These are phyloP conservation scores for Drosophila mulleri DNA, from an alignment of 2,888 invertebrate species.

Conservation along the genomic window DNA sequence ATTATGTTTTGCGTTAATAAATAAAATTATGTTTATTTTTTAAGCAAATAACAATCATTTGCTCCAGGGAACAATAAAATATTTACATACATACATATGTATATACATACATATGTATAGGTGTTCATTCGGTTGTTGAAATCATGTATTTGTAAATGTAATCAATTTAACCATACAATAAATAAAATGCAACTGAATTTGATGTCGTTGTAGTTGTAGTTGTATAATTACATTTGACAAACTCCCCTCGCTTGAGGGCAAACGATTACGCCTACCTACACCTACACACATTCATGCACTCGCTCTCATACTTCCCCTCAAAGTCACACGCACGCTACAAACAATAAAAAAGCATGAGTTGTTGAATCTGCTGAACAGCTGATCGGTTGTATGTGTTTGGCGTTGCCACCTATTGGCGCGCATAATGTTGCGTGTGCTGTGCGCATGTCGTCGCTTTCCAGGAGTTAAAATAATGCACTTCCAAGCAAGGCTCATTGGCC, in stretches of 20 bases:
- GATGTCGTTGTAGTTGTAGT: slow-evolving; percentile 32
- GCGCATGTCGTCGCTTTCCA: slow-evolving; percentile 68
- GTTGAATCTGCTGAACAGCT: slow-evolving; percentile 58
- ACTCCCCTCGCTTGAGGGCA: slow-evolving; percentile 58
- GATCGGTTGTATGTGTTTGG: slow-evolving; percentile 32
- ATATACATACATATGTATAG: not conserved
- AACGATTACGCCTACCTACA: slow-evolving; percentile 7
- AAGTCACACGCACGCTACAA: slow-evolving; percentile 10
- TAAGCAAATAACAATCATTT: slow-evolving; percentile 24
- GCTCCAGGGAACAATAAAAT: slow-evolving; percentile 37
- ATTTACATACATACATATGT: not conserved
- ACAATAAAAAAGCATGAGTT: slow-evolving; percentile 34
- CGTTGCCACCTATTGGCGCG: slow-evolving; percentile 63
- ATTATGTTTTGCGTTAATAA: slow-evolving; percentile 54
- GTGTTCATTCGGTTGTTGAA: slow-evolving; percentile 1
- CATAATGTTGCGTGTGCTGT: slow-evolving; percentile 26
- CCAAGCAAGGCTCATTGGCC: slow-evolving; percentile 54
- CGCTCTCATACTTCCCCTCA: not conserved
- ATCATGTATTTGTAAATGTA: slow-evolving; percentile 44
- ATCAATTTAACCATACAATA: slow-evolving; percentile 66
- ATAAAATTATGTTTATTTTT: slow-evolving; percentile 30
- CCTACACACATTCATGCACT: not conserved
- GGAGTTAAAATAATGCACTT: slow-evolving; percentile 44
- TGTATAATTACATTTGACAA: slow-evolving; percentile 63
- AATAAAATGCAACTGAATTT: slow-evolving; percentile 33